phyloP scores from a whole-genome alignment of 2,113 vertebrate genomes.

The Promerops cafer region DNA sequence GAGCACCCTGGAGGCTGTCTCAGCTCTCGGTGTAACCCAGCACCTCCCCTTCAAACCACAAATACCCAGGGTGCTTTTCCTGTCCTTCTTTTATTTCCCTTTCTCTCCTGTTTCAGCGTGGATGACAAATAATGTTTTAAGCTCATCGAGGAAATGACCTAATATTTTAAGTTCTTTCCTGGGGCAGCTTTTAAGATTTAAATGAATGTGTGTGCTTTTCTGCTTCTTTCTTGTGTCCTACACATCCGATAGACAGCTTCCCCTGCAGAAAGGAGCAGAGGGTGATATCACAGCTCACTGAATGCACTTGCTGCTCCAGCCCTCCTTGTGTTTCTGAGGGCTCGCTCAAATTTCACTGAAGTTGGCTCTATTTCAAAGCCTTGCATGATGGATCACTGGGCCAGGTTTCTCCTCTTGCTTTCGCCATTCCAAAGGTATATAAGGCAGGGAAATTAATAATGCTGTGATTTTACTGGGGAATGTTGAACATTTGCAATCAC shows the following conservation, averaged over 20 bases:
- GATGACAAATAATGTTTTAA: conserved; percentile 50
- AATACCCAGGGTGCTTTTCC: not conserved
- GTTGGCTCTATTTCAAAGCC: conserved; percentile 26
- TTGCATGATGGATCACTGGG: not conserved
- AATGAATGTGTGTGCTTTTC: not conserved
- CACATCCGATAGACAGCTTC: conserved; percentile 9
- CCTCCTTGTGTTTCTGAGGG: not conserved
- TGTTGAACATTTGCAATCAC: not conserved
- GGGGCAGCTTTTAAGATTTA: conserved; percentile 27
- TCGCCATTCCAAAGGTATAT: not conserved
- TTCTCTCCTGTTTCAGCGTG: not conserved
- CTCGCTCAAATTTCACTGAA: conserved; percentile 23
- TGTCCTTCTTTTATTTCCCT: not conserved
- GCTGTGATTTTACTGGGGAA: conserved; percentile 8
- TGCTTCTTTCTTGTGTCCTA: not conserved
- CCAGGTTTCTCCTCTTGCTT: conserved; percentile 28
- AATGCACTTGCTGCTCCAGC: conserved; percentile 37
- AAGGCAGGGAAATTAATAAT: conserved; percentile 30
- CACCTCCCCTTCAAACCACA: not conserved
- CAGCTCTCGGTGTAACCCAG: not conserved
- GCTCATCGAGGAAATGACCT: conserved; percentile 55
- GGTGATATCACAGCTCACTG: conserved; percentile 38
- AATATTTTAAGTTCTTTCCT: conserved; percentile 52
- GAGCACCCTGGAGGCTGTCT: not conserved
- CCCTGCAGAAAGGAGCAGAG: not conserved